Conservation (phyloP, 2,888 invertebrate genomes). For the Nomada flava region DNA sequence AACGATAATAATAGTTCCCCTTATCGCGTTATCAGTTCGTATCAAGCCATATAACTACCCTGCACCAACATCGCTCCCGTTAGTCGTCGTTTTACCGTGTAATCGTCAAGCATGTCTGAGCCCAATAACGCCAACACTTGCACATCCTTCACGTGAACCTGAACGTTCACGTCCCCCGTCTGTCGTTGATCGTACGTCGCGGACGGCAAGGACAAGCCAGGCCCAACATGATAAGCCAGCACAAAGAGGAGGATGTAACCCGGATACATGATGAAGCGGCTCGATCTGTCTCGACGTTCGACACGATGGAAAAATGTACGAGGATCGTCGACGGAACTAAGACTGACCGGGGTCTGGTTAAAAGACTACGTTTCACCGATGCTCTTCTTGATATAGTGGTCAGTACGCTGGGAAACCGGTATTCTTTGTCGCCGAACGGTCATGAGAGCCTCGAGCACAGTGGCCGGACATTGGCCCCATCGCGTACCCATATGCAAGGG, state of each 20-base stretch:
- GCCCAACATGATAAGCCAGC: slow-evolving; percentile 76
- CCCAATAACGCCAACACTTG: slow-evolving; percentile 89
- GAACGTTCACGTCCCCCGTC: slow-evolving; percentile 91
- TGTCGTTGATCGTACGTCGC: slow-evolving; percentile 89
- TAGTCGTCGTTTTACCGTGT: slow-evolving; percentile 85
- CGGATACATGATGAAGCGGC: slow-evolving; percentile 42
- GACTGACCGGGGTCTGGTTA: slow-evolving; percentile 44
- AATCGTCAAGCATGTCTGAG: slow-evolving; percentile 86
- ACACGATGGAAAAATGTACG: slow-evolving; percentile 47
- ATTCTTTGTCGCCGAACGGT: slow-evolving; percentile 63
- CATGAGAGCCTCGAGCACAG: slow-evolving; percentile 55
- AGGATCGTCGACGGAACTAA: slow-evolving; percentile 37
- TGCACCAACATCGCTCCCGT: neutral
- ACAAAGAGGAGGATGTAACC: slow-evolving; percentile 82
- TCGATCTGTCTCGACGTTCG: slow-evolving; percentile 1
- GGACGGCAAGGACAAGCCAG: slow-evolving; percentile 81
- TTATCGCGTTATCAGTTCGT: slow-evolving; percentile 50
- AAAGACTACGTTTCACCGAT: slow-evolving; percentile 42
- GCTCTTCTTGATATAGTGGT: slow-evolving; percentile 55
- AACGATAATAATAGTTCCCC: slow-evolving; percentile 6
- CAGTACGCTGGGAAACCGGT: slow-evolving; percentile 68
- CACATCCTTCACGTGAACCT: slow-evolving; percentile 91
- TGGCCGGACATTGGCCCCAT: slow-evolving; percentile 72
- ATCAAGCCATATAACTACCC: slow-evolving; percentile 62
- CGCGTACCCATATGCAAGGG: slow-evolving; percentile 36